These are phyloP conservation scores for Spilarctia lutea DNA, from an alignment of 2,888 invertebrate species.

Conservation along the genomic window DNA sequence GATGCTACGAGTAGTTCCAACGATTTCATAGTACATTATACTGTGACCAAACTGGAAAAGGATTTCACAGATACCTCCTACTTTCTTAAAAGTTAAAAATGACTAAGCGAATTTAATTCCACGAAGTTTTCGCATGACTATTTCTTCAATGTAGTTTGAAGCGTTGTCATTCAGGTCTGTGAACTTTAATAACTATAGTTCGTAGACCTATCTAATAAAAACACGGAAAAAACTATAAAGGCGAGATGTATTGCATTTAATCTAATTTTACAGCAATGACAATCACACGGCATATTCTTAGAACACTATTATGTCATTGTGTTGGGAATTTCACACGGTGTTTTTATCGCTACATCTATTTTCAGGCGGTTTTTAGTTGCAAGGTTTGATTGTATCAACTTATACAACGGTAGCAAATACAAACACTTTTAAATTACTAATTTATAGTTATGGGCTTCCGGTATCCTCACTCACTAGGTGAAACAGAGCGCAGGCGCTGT, in stretches of 20 bases:
- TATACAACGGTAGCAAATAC: neutral
- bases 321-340: slow-evolving; percentile 22
- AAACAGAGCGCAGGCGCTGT: no score
- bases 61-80: neutral
- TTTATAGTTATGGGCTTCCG: no score
- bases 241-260: slow-evolving; percentile 28
- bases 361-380: neutral
- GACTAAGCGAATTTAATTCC: neutral
- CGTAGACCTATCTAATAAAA: slow-evolving; percentile 1
- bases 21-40: neutral
- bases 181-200: neutral
- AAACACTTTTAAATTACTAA: neutral
- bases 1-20: no score
- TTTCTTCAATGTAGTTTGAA: neutral
- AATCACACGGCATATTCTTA: slow-evolving; percentile 33
- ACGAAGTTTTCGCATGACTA: neutral
- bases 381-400: neutral
- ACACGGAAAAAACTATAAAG: slow-evolving; percentile 18
- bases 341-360: slow-evolving; percentile 7
- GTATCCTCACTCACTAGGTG: no score
- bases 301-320: slow-evolving; percentile 27
- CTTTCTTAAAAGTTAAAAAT: neutral
- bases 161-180: slow-evolving; percentile 13
- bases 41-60: neutral
- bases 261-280: slow-evolving; percentile 33